phyloP scores from a whole-genome alignment of 2,113 vertebrate genomes.

The Stegastes partitus region DNA sequence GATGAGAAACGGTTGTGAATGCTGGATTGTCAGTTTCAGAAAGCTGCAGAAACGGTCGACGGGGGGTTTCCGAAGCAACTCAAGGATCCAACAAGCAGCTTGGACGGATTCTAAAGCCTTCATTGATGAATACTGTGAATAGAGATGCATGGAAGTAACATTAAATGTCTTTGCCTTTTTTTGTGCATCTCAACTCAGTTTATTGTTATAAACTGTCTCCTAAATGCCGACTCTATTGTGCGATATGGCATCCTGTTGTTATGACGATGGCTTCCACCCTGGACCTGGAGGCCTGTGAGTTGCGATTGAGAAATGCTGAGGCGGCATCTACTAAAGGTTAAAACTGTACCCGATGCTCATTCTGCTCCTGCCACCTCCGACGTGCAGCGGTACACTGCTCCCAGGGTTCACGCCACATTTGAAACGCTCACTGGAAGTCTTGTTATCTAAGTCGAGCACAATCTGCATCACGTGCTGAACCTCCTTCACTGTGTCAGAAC shows the following conservation, averaged over 20 bases:
- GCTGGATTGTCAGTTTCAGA: not conserved
- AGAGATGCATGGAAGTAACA: slow-evolving; percentile 68
- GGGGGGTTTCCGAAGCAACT: not conserved
- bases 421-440: too few species aligned
- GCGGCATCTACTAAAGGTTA: too few species aligned
- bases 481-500: too few species aligned
- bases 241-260: slow-evolving; percentile 53
- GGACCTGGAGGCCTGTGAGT: slow-evolving; percentile 10
- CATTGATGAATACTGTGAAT: slow-evolving; percentile 74
- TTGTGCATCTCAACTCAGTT: slow-evolving; percentile 39
- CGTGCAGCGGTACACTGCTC: too few species aligned
- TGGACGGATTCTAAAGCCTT: slow-evolving; percentile 8
- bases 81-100: not conserved
- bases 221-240: slow-evolving; percentile 31
- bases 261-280: slow-evolving; percentile 51
- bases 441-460: too few species aligned
- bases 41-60: too few species aligned
- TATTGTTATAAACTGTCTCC: not conserved
- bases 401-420: too few species aligned
- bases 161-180: slow-evolving; percentile 52
- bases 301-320: too few species aligned
- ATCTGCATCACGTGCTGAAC: too few species aligned
- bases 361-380: too few species aligned
- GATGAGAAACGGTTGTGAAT: not conserved
- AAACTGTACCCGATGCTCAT: too few species aligned